Base-by-base conservation (phyloP, 2,888 invertebrate genomes). In the Gymnocheta viridis region DNA sequence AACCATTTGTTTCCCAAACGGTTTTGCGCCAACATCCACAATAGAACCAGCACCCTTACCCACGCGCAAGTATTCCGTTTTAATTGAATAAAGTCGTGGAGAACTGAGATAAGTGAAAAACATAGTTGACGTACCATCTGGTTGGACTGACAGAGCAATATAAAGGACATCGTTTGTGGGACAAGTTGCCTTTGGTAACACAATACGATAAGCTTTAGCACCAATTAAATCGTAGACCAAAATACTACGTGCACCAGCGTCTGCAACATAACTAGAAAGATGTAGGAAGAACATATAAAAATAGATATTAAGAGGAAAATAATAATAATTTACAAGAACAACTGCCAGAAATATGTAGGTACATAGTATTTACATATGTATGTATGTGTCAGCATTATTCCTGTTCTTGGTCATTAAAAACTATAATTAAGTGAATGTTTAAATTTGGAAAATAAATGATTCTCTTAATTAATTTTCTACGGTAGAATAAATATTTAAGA, bases 41-140 rank as follows among this genome's bases (percentile, higher is more conserved):
- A 95, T 93, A 2, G 93, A 92, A 6, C 94, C 94, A 2, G 92
- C 91, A 4, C 93, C 92, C 79, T 92, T 91, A 24, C 94, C 94
- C 10, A 90, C 91, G 19, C 94, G 93, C 85, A 95, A 90, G 79
- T 93, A 92, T 56, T 92, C 92, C 0, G 93, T 92, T 87, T 93
- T 93, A 85, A 95, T 93, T 64, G 93, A 93, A 89, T 93, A 95
- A 19, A 95, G 87, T 24, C 93, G 92, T 24, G 92, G 89, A 0
- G 94, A 93, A 73, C 93, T 93, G 9, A 94, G 89, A 87, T 94
- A 95, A 19, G 94, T 94, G 89, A 95, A 94, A 89, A 93, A 94
- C 10, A 94, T 88, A 4, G 93, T 91, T 10, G 91, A 89, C 29
- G 92, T 92, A 12, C 93, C 93, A 74, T 92, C 92, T 2, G 91